phyloP scores from a whole-genome alignment of 2,888 invertebrate genomes.

The Stratiomys singularior region DNA sequence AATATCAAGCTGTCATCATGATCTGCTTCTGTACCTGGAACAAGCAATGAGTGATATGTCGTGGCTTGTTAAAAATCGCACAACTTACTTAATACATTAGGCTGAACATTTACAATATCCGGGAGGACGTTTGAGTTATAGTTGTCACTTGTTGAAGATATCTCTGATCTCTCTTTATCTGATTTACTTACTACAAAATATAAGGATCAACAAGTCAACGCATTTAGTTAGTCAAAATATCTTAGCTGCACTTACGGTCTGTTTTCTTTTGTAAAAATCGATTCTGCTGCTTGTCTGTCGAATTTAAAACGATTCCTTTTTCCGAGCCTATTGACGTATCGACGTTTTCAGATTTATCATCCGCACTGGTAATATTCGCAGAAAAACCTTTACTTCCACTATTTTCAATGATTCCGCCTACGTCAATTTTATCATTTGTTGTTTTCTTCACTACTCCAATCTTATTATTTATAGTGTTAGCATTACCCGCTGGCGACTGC shows the following conservation, averaged over 20 bases:
- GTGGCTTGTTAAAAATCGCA: not conserved
- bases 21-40: not conserved
- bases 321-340: conserved; percentile 16
- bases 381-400: conserved; percentile 11
- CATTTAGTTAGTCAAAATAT: not conserved
- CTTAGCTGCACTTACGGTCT: conserved; percentile 7
- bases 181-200: conserved; percentile 12
- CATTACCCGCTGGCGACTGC: conserved; percentile 42
- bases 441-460: conserved; percentile 19
- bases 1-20: conserved; percentile 38
- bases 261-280: not conserved
- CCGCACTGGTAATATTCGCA: conserved; percentile 25
- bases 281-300: not conserved
- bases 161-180: conserved; percentile 18
- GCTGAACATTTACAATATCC: conserved; percentile 51
- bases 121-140: conserved; percentile 41
- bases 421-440: not conserved
- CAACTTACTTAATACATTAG: conserved; percentile 35
- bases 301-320: conserved; percentile 42
- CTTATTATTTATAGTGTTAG: conserved; percentile 20
- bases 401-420: conserved; percentile 35
- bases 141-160: conserved; percentile 23
- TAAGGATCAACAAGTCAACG: no score
- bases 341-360: conserved; percentile 43
- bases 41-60: not conserved